These are phyloP conservation scores for Eumerus sabulonum DNA, from an alignment of 2,888 invertebrate species.

Conservation along the genomic window DNA sequence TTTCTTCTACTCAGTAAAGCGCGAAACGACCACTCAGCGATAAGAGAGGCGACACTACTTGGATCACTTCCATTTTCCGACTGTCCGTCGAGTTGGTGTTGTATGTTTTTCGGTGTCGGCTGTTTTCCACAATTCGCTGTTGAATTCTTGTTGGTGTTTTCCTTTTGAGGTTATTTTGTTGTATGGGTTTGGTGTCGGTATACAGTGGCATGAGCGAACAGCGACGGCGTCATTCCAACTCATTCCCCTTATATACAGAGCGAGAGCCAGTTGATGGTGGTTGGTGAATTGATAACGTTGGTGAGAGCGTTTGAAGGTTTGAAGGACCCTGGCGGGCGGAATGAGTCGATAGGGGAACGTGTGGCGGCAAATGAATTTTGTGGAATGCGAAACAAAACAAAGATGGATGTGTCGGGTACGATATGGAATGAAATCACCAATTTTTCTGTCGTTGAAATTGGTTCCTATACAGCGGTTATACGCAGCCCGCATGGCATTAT, in stretches of 20 bases:
- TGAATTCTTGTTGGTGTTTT: slow-evolving; percentile 15
- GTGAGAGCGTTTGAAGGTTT: slow-evolving; percentile 19
- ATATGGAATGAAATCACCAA: neutral
- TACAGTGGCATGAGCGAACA: slow-evolving; percentile 18
- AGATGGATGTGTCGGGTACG: slow-evolving; percentile 39
- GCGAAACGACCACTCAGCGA: slow-evolving; percentile 38
- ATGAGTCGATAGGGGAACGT: slow-evolving; percentile 5
- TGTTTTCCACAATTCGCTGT: slow-evolving; percentile 27
- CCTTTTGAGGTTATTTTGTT: slow-evolving; percentile 3
- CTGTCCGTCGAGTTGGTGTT: slow-evolving; percentile 49
- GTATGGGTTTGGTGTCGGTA: slow-evolving; percentile 24
- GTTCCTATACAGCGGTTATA: slow-evolving; percentile 36
- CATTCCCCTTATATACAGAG: slow-evolving; percentile 27
- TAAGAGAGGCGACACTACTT: slow-evolving; percentile 47
- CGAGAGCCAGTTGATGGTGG: neutral
- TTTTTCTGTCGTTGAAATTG: no score
- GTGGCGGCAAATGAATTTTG: neutral
- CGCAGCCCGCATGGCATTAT: no score
- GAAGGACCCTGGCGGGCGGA: slow-evolving; percentile 34
- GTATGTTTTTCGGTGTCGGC: slow-evolving; percentile 40
- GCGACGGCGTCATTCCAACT: slow-evolving; percentile 54
- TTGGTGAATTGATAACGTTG: slow-evolving; percentile 28
- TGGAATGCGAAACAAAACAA: slow-evolving; percentile 52
- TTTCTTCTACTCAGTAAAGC: slow-evolving; percentile 26
- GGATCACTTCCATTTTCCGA: slow-evolving; percentile 64